phyloP scores from a whole-genome alignment of 2,113 vertebrate genomes.

The Spea bombifrons region DNA sequence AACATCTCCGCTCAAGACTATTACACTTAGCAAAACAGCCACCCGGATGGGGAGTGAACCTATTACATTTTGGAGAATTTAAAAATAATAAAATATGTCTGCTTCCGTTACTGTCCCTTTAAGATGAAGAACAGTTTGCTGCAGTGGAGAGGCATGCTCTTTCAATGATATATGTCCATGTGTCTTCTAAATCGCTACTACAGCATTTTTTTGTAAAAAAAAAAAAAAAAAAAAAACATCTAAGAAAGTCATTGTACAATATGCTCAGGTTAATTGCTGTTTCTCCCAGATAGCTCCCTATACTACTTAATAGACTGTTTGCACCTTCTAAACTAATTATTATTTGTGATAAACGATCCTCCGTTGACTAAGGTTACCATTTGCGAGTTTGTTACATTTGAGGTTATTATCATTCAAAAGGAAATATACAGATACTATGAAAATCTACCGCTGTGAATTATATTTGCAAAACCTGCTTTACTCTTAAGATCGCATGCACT shows the following conservation, averaged over 20 bases:
- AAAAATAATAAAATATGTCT: no score
- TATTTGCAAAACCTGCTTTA: not conserved
- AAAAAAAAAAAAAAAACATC: not conserved
- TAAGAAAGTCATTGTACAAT: not conserved
- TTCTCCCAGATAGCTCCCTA: not conserved
- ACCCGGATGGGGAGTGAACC: no score
- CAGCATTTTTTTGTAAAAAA: not conserved
- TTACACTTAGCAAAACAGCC: no score
- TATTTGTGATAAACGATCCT: slow-evolving; percentile 4
- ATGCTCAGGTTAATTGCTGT: slow-evolving; percentile 2
- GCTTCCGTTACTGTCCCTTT: no score
- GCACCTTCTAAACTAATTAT: not conserved
- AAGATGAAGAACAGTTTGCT: no score
- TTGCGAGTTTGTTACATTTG: not conserved
- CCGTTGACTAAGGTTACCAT: not conserved
- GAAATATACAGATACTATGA: not conserved
- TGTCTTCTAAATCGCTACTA: not conserved
- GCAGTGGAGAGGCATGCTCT: no score
- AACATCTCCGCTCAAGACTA: no score
- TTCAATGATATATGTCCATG: not conserved
- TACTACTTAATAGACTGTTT: not conserved
- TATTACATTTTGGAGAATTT: no score
- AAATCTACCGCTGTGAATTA: not conserved
- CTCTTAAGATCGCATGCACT: not conserved
- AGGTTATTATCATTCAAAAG: not conserved